These are phyloP conservation scores for Erynnis tages DNA, from an alignment of 2,888 invertebrate species.

Conservation along the genomic window DNA sequence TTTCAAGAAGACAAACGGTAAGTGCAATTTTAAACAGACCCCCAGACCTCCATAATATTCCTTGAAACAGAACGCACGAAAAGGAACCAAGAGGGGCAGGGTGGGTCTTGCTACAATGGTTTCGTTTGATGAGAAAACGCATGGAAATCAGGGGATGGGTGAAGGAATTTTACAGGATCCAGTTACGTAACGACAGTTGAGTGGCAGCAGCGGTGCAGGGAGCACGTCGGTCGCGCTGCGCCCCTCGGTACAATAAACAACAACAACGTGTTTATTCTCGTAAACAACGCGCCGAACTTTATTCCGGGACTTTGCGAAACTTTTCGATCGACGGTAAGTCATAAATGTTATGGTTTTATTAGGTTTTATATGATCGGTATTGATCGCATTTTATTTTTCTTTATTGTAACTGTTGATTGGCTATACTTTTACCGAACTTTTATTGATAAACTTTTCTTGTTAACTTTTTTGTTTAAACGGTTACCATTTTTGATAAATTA, in stretches of 20 bases:
- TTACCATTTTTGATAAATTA: no score
- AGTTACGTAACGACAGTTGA: slow-evolving; percentile 76
- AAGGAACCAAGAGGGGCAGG: slow-evolving; percentile 31
- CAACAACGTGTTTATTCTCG: slow-evolving; percentile 76
- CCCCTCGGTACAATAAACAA: slow-evolving; percentile 64
- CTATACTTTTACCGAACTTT: no score
- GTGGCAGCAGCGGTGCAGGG: slow-evolving; percentile 49
- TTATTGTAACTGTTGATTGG: neutral
- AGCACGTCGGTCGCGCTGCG: slow-evolving; percentile 48
- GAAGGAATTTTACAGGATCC: slow-evolving; percentile 64
- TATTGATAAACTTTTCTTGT: no score
- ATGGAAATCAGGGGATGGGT: slow-evolving; percentile 51
- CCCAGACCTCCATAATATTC: slow-evolving; percentile 18
- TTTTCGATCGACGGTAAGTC: slow-evolving; percentile 39
- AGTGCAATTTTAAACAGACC: slow-evolving; percentile 46
- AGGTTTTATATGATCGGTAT: neutral
- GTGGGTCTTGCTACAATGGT: slow-evolving; percentile 47
- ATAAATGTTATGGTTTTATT: slow-evolving; percentile 24
- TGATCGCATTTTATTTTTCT: neutral
- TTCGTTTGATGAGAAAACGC: slow-evolving; percentile 47
- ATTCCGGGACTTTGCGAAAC: slow-evolving; percentile 42
- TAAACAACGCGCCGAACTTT: slow-evolving; percentile 59
- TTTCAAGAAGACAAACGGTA: slow-evolving; percentile 33
- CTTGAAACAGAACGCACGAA: neutral
- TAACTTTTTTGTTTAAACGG: no score